phyloP scores from a whole-genome alignment of 2,888 invertebrate genomes.

The Ophion ellenae region DNA sequence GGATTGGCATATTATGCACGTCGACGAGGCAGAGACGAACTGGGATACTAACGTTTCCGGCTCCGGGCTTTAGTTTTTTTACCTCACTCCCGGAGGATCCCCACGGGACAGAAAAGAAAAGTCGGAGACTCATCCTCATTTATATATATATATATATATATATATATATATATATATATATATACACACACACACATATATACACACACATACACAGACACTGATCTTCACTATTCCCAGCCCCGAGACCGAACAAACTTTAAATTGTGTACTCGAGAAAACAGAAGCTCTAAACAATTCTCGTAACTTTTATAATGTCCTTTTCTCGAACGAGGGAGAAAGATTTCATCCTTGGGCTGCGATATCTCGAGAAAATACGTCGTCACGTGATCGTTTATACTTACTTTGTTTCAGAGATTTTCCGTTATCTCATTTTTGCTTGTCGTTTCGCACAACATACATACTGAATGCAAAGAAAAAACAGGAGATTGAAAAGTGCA shows the following conservation, averaged over 20 bases:
- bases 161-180: too few relatives aligned
- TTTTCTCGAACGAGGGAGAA: conserved; percentile 34
- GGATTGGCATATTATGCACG: conserved; percentile 72
- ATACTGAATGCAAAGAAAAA: not conserved
- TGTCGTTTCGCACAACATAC: not conserved
- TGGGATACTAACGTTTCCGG: conserved; percentile 57
- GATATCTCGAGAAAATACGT: conserved; percentile 43
- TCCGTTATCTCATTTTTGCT: conserved; percentile 16
- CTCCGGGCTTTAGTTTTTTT: conserved; percentile 55
- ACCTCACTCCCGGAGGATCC: conserved; percentile 61
- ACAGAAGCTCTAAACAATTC: conserved; percentile 75
- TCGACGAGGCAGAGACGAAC: conserved; percentile 49
- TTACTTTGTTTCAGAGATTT: conserved; percentile 38
- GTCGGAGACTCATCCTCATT: conserved; percentile 23
- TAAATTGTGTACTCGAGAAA: conserved; percentile 76
- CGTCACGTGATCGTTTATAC: conserved; percentile 51
- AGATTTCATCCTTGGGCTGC: conserved; percentile 46
- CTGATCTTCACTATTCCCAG: conserved; percentile 25
- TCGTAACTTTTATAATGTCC: conserved; percentile 74
- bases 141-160: too few relatives aligned
- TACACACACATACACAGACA: conserved; percentile 5
- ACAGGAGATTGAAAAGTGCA: not conserved
- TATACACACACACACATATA: too few relatives aligned
- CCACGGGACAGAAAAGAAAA: conserved; percentile 61
- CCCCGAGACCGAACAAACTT: conserved; percentile 68